These are phyloP conservation scores for Enteromius thamalakanensis DNA, from an alignment of 2,797 vertebrate genomes.

Conservation along the genomic window DNA sequence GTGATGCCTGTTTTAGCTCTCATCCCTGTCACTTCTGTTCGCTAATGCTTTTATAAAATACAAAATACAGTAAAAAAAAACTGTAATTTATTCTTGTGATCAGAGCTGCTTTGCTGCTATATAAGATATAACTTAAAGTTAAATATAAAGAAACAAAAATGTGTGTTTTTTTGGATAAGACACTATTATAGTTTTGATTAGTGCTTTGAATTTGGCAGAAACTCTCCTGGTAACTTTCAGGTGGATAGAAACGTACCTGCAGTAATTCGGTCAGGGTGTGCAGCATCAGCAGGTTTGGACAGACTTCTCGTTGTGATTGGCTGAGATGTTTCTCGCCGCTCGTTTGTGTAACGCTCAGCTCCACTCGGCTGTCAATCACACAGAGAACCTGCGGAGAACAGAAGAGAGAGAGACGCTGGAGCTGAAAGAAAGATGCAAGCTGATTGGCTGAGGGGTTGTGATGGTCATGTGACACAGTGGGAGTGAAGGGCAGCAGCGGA, in stretches of 20 bases:
- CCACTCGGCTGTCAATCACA: not conserved
- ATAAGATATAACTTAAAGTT: no score
- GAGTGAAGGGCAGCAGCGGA: not conserved
- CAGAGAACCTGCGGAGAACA: not conserved
- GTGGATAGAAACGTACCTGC: not conserved
- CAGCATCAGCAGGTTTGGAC: conserved; percentile 12
- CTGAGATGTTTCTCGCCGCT: not conserved
- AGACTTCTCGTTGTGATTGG: not conserved
- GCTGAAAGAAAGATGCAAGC: not conserved
- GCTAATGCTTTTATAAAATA: no score
- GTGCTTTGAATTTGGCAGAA: not conserved
- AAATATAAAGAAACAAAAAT: no score
- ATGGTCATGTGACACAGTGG: not conserved
- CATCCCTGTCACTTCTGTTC: not conserved
- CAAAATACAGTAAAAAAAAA: no score
- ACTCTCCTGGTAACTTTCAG: not conserved
- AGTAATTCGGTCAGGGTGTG: not conserved
- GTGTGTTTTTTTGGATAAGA: no score
- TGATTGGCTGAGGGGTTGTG: not conserved
- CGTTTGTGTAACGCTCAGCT: not conserved
- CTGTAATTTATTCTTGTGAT: no score
- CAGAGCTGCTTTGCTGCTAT: no score
- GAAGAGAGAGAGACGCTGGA: not conserved
- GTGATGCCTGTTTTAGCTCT: not conserved
- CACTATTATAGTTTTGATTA: no score